Base-by-base conservation (phyloP, 2,113 vertebrate genomes). In the Syngnathus scovelli region DNA sequence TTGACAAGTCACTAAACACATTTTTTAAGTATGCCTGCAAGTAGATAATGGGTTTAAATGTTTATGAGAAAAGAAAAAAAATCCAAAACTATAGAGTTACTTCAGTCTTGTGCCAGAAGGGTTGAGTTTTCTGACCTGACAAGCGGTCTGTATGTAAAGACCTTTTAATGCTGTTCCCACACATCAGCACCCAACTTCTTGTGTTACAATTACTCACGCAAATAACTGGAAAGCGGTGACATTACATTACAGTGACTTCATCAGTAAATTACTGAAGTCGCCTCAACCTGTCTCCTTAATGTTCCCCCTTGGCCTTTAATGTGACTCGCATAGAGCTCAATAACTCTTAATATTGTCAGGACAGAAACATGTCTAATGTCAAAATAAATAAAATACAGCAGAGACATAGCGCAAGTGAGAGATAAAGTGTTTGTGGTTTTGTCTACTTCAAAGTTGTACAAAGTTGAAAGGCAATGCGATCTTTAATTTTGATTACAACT, bases 381-480 rank as follows among this genome's bases (percentile, higher is more conserved):
- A 36, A 27, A 18, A 16, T 10, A 43, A 41, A 52, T 63, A 62
- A 41, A 37, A 19, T 69, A 36, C 27, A 46, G 48, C 68, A 51
- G n/a, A 27, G 21, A 23, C 61, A 16, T n/a, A 6, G 19, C 37
- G 27, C 61, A 16, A 63, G 1, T 58, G 5, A 23, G 64, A 54
- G 70, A 51, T 27, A 43, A 7, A 48, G 46, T 71, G 61, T 61
- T 48, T 75, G 43, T 58, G n/a, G 41, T 64, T 6, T 44, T 33
- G 44, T 11, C 39, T 37, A 21, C 41, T 43, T 69, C 27, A 36
- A 38, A 36, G 27, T 27, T 27, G 27, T 9, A 38, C 7, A 51
- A n/a, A 49, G 48, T n/a, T n/a, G n/a, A n/a, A n/a, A 49, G 49
- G 33, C 15, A 37, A n/a, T n/a, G 36, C 58, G 18, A 7, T 36